Evolutionary conservation across 53 echinoderm and acorn worm species (phyloP).

Genomic region (Echinometra lucunter): DNA sequence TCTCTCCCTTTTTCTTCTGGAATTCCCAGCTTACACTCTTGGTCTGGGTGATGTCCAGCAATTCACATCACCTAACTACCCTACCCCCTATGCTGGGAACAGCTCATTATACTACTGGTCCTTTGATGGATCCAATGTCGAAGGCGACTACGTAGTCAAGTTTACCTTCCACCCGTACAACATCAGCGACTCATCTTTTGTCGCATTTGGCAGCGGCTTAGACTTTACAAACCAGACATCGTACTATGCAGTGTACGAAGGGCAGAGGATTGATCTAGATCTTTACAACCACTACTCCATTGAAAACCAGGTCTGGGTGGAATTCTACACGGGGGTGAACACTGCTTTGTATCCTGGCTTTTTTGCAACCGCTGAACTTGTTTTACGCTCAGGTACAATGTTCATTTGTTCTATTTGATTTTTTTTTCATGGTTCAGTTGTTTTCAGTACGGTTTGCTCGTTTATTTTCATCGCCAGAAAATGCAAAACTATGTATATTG

Average conservation of each 20-base stretch:
- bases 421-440: too few relatives aligned
- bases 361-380: not conserved
- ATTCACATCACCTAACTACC: constrained; percentile 43
- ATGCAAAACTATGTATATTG: too few relatives aligned
- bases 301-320: constrained; percentile 10
- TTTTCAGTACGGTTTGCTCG: too few relatives aligned
- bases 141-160: constrained; percentile 45
- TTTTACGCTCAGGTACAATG: constrained; percentile 27
- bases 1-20: not conserved
- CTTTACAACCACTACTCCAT: constrained; percentile 25
- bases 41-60: too few relatives aligned
- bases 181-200: constrained; percentile 13
- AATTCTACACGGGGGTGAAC: constrained; percentile 14
- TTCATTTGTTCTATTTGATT: too few relatives aligned
- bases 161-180: constrained; percentile 49
- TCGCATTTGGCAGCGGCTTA: constrained; percentile 48
- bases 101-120: not conserved
- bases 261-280: not conserved
- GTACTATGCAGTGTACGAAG: not conserved
- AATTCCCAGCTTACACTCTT: not conserved
- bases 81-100: not conserved
- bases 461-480: too few relatives aligned
- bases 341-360: not conserved
- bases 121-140: constrained; percentile 17
- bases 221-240: constrained; percentile 41